Base-by-base conservation (phyloP, 92 coral and sea anemone species). In the Hydrozoanthus gracilis region DNA sequence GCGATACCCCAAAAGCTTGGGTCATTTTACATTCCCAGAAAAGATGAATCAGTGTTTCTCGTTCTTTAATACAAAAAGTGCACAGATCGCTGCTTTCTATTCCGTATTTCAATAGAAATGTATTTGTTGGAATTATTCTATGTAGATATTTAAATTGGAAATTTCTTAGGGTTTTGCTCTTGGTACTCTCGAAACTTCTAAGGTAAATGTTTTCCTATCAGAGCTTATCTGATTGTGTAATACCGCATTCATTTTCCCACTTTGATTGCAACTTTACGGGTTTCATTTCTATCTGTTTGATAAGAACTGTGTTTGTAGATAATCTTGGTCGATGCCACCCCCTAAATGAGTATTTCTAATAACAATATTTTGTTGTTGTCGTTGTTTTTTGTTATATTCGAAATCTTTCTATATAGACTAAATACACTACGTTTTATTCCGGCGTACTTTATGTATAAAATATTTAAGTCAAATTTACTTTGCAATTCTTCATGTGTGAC, bases 401-500 rank as follows among this genome's bases (percentile, higher is more conserved):
- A 27, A 27, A 27, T 27, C 39, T 27, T 27, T 27, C 39, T 27
- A 27, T 27, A 27, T 0, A 27, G 39, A 27, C 39, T 27, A 27
- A 2, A 27, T 27, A 27, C 39, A 27, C 39, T 27, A 45, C 44
- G 35, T 67, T 17, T 67, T 67, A 67, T 7, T 67, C 72, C 72
- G 72, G 72, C 72, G 8, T 67, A 67, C 72, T 67, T 39, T 67
- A 67, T 67, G 8, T 18, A 67, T 39, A 45, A 4, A 0, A 67
- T 45, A 45, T 67, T 67, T 17, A 67, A 11, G 72, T 67, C 72
- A 67, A 1, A 67, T 67, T 67, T 67, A 67, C 17, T 67, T 18
- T 67, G 72, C 17, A 67, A 16, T 67, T 67, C 72, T 67, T 67
- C 72, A 67, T 67, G 72, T 67, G 1, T 67, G 35, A 17, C 44